Base-by-base conservation (phyloP, 1,140 invertebrate species). In the Tetragonula clypearis region DNA sequence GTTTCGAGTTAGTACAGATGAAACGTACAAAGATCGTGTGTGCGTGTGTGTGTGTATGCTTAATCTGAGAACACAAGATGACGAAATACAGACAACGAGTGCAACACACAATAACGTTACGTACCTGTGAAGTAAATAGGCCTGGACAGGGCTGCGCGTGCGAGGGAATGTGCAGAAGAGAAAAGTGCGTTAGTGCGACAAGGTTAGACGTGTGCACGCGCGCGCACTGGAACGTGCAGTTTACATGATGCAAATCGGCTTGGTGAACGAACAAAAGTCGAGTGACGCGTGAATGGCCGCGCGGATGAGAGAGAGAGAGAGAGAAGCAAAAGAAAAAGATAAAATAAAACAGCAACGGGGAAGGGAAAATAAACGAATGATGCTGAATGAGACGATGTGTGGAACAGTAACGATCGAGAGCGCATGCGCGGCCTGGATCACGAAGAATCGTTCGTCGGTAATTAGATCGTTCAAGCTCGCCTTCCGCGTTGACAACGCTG, bases 151-250 rank as follows among this genome's bases (percentile, higher is more conserved):
- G 85, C 90, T 91, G 90, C 86, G 85, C 85, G 82, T 53, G 72
- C 41, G 72, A 82, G 76, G 78, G 72, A 89, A 82, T 87, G 90
- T 89, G 88, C 85, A 91, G 80, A 87, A 79, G 86, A 91, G 88
- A 88, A 90, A 90, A 91, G 88, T 91, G 89, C 89, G 78, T 91
- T 91, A 91, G 90, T 91, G 88, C 90, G 68, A 41, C n/a, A 35
- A 58, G 72, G 80, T 82, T 74, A 66, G 81, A 60, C 69, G 68
- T 23, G 87, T 80, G 58, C 14, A 9, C 41, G 41, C 65, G 71
- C 82, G 53, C 55, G 69, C 76, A 83, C 78, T 79, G 71, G 71
- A 56, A 69, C 81, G 81, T 78, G 82, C 76, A 65, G 17, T 79
- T 30, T 84, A 62, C 76, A 66, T 60, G 77, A 68, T 79, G 53